phyloP scores from a whole-genome alignment of 2,113 vertebrate genomes.

The Psilopogon haemacephalus region DNA sequence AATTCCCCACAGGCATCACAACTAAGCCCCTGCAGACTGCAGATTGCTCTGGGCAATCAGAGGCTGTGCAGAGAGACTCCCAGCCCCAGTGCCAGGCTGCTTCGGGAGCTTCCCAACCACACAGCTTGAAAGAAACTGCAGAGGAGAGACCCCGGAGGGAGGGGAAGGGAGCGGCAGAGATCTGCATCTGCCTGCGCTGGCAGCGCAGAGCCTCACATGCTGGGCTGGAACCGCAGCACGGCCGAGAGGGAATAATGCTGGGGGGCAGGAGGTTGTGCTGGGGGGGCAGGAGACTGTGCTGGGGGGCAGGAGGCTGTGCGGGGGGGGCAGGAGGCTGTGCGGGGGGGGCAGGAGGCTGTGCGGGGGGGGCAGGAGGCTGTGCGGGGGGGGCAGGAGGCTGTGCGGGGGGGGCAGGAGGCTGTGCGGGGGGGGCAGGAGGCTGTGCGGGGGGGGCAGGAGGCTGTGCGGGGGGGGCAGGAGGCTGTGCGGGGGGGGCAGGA shows the following conservation, averaged over 20 bases:
- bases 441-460: not conserved
- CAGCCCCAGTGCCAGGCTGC: not conserved
- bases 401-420: not conserved
- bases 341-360: not conserved
- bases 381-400: not conserved
- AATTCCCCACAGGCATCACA: not conserved
- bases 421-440: not conserved
- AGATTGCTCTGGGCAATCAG: not conserved
- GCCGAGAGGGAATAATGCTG: too few species aligned
- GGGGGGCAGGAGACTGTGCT: too few species aligned
- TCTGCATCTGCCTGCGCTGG: slow-evolving; percentile 50
- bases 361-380: not conserved
- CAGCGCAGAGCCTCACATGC: slow-evolving; percentile 44
- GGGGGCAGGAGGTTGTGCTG: not conserved
- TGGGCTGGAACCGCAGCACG: slow-evolving; percentile 61
- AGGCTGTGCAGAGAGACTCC: not conserved
- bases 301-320: not conserved
- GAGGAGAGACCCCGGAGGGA: slow-evolving; percentile 9
- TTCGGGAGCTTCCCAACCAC: not conserved
- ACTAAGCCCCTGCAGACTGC: not conserved
- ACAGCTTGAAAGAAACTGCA: not conserved
- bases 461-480: not conserved
- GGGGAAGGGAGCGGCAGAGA: not conserved
- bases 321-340: not conserved
- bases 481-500: not conserved